Conservation (phyloP, 2,113 vertebrate genomes). For the Callopanchax toddi region DNA sequence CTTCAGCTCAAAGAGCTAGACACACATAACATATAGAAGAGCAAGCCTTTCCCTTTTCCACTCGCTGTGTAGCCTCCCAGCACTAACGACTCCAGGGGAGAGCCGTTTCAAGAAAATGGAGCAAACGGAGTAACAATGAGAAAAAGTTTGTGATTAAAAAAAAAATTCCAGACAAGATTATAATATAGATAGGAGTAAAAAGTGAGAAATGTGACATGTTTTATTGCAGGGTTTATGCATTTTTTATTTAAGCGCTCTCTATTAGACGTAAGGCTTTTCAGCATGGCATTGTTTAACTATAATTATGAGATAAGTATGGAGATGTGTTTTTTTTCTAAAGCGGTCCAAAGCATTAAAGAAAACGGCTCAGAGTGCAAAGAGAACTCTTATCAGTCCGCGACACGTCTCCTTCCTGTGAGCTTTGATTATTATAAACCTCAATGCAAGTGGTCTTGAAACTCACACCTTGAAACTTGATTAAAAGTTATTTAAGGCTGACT, state of each 20-base stretch:
- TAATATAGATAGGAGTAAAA: background rate
- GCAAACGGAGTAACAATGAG: conserved; percentile 7
- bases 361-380: conserved; percentile 10
- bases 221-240: background rate
- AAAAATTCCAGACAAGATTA: no score
- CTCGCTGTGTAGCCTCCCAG: conserved; percentile 12
- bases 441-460: conserved; percentile 51
- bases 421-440: conserved; percentile 60
- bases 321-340: background rate
- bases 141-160: background rate
- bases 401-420: conserved; percentile 44
- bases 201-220: background rate
- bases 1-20: conserved; percentile 25
- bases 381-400: conserved; percentile 34
- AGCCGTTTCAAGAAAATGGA: conserved; percentile 13
- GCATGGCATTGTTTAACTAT: background rate
- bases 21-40: conserved; percentile 23
- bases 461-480: conserved; percentile 69
- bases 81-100: background rate
- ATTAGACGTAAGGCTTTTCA: background rate
- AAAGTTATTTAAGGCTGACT: conserved; percentile 71
- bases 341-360: background rate
- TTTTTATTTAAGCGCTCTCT: background rate
- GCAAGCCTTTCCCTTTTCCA: conserved; percentile 4
- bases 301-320: background rate